Conservation (phyloP, 1,140 invertebrate genomes). For the Rhyacophila brunnea region DNA sequence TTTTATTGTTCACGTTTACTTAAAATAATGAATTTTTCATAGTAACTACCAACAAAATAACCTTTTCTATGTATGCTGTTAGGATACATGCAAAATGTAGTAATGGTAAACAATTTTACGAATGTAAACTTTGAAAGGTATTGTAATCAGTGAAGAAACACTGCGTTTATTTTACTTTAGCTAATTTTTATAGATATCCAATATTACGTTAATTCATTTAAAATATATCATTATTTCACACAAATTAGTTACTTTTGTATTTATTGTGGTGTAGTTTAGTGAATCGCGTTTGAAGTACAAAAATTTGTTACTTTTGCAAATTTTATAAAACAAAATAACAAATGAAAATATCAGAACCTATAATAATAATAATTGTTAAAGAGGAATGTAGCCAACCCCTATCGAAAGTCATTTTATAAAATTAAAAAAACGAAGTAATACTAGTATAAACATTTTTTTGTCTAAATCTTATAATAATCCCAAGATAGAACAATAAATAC, state of each 20-base stretch:
- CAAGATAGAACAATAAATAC: too few relatives aligned
- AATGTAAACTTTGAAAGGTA: too few relatives aligned
- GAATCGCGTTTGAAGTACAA: slow-evolving; percentile 59
- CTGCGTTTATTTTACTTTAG: not conserved
- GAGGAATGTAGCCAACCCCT: slow-evolving; percentile 18
- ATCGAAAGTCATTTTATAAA: slow-evolving; percentile 13
- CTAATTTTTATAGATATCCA: not conserved
- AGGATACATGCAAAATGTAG: too few relatives aligned
- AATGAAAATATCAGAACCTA: slow-evolving; percentile 33
- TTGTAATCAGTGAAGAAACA: not conserved
- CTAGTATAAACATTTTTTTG: not conserved
- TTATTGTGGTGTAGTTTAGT: slow-evolving; percentile 57
- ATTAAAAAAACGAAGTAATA: slow-evolving; percentile 12
- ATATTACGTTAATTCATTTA: not conserved
- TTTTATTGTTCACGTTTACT: too few relatives aligned
- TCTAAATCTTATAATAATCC: not conserved
- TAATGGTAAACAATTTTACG: not conserved
- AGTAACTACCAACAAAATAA: too few relatives aligned
- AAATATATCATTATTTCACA: not conserved
- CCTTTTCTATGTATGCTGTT: too few relatives aligned
- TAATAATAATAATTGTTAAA: slow-evolving; percentile 31
- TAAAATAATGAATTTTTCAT: too few relatives aligned
- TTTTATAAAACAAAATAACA: slow-evolving; percentile 53
- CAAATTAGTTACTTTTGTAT: too few relatives aligned
- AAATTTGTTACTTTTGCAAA: slow-evolving; percentile 59